Conservation (phyloP, 2,113 vertebrate genomes). For the Eulemur macaco region DNA sequence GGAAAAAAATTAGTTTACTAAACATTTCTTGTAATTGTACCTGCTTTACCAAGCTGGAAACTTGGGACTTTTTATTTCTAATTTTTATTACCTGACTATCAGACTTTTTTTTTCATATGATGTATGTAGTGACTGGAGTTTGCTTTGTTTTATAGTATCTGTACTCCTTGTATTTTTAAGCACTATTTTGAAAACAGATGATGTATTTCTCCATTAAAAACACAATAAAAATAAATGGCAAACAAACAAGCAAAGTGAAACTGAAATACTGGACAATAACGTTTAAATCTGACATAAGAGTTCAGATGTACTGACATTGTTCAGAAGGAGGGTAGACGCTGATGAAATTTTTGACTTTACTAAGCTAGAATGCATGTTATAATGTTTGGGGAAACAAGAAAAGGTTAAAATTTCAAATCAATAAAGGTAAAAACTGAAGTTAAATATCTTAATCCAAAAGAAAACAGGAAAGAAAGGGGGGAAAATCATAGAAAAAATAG, state of each 20-base stretch:
- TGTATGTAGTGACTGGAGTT: slow-evolving; percentile 87
- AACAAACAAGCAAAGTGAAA: slow-evolving; percentile 81
- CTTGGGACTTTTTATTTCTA: slow-evolving; percentile 86
- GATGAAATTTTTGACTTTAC: background rate
- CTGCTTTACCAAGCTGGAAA: slow-evolving; percentile 86
- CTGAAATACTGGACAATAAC: background rate
- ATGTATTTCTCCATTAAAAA: slow-evolving; percentile 90
- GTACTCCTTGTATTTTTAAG: slow-evolving; percentile 89
- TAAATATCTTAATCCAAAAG: background rate
- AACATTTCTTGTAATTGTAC: slow-evolving; percentile 84
- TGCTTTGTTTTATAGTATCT: slow-evolving; percentile 88
- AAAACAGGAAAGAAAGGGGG: background rate
- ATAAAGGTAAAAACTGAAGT: background rate
- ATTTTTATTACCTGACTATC: slow-evolving; percentile 87
- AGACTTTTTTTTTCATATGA: slow-evolving; percentile 85
- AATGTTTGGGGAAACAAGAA: background rate
- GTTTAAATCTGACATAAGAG: background rate
- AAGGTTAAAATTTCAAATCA: background rate
- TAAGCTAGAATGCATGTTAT: background rate
- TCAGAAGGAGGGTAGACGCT: background rate
- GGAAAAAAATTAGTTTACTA: slow-evolving; percentile 82
- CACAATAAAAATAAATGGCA: slow-evolving; percentile 87
- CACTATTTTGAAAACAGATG: slow-evolving; percentile 89
- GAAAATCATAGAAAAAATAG: background rate
- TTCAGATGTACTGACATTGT: background rate